phyloP scores from a whole-genome alignment of 2,113 vertebrate species.

The Neogobius melanostomus region DNA sequence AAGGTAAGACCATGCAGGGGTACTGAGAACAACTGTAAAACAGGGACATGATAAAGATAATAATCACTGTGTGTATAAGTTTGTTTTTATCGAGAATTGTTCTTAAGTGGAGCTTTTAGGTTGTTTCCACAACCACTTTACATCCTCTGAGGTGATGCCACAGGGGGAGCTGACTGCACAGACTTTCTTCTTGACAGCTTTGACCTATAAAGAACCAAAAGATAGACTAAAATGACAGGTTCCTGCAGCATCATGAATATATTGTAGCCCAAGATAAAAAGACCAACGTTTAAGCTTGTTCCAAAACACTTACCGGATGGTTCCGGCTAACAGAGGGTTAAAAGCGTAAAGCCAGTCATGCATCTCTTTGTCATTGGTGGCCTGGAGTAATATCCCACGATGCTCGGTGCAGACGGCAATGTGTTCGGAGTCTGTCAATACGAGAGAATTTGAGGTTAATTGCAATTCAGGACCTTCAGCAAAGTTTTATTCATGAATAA shows the following conservation, averaged over 20 bases:
- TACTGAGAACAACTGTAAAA: constrained; percentile 33
- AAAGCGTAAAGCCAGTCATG: constrained; percentile 98
- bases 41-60: constrained; percentile 22
- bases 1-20: constrained; percentile 64
- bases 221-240: no score
- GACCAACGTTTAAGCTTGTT: neutral
- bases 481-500: neutral
- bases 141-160: constrained; percentile 82
- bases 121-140: constrained; percentile 70
- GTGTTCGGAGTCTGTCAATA: constrained; percentile 90
- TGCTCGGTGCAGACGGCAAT: constrained; percentile 94
- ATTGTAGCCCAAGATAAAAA: no score
- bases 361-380: constrained; percentile 96
- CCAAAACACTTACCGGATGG: constrained; percentile 85
- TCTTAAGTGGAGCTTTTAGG: constrained; percentile 51
- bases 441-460: constrained; percentile 14
- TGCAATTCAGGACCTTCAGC: neutral
- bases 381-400: constrained; percentile 93
- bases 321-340: constrained; percentile 95
- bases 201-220: constrained; percentile 75
- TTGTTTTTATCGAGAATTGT: constrained; percentile 40
- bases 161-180: constrained; percentile 82
- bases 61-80: constrained; percentile 45
- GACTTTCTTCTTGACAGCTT: constrained; percentile 95
- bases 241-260: no score